A percentile compares a stretch with the other conserved stretches of the same genome.
These are phyloP conservation scores for Toxonevra muliebris DNA, from an alignment of 2,888 invertebrate genomes.

Conservation along the genomic window DNA sequence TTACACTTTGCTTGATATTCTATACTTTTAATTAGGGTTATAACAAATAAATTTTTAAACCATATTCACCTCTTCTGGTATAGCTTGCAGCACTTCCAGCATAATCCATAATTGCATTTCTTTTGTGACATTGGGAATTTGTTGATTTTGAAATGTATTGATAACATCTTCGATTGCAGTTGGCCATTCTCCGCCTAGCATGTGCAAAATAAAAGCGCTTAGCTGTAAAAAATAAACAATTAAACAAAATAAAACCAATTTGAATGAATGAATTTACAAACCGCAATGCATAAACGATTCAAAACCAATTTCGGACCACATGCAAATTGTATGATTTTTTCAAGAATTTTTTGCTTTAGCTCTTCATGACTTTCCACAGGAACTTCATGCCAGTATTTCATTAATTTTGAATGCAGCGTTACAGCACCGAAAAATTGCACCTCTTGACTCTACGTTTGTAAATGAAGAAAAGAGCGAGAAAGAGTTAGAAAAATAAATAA, in stretches of 20 bases:
- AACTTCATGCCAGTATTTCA: slow-evolving; percentile 88
- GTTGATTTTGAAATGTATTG: slow-evolving; percentile 70
- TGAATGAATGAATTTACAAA: slow-evolving; percentile 59
- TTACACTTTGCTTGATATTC: too few species aligned
- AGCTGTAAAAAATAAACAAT: slow-evolving; percentile 69
- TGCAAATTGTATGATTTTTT: slow-evolving; percentile 79
- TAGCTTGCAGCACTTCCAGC: slow-evolving; percentile 83
- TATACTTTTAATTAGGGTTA: too few species aligned
- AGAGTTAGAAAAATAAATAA: not conserved
- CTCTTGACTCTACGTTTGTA: slow-evolving; percentile 76
- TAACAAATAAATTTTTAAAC: not conserved
- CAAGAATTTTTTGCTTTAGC: slow-evolving; percentile 80
- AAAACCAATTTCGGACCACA: slow-evolving; percentile 86
- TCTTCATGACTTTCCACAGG: slow-evolving; percentile 81
- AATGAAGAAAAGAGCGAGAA: slow-evolving; percentile 3
- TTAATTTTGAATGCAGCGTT: slow-evolving; percentile 86
- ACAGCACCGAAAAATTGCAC: slow-evolving; percentile 95
- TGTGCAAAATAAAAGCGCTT: slow-evolving; percentile 83
- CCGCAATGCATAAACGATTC: slow-evolving; percentile 87
- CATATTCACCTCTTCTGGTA: slow-evolving; percentile 83
- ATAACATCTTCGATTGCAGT: slow-evolving; percentile 81
- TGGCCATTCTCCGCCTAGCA: slow-evolving; percentile 65
- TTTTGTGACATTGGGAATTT: slow-evolving; percentile 70
- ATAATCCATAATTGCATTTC: slow-evolving; percentile 74
- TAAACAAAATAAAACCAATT: not conserved